Base-by-base conservation (phyloP, 2,888 invertebrate genomes). In the Lacanobia oleracea region DNA sequence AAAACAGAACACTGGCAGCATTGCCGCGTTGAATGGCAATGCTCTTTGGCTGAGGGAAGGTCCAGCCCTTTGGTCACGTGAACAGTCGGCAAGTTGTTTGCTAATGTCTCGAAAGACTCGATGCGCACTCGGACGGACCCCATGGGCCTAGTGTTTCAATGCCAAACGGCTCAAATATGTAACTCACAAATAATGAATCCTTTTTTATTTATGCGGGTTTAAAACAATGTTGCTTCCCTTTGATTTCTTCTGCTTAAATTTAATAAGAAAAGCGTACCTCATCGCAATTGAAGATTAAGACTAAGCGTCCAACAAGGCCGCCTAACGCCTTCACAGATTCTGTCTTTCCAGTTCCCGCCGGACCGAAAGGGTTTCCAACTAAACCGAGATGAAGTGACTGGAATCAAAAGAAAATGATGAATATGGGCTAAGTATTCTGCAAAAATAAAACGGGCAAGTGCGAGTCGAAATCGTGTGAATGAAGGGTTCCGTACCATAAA, bases 291-390 rank as follows among this genome's bases (percentile, higher is more conserved):
- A 99, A 99, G 10, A 99, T 98, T 62, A 99, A 94, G n/a, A 99
- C 99, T 88, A 99, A 97, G 67, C 99, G 97, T 0, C 99, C 99
- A 83, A 99, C 96, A 84, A 99, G 96, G 7, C 97, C 97, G 0
- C 99, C 99, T 9, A 99, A 95, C 1, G 99, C 99, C 96, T 99
- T 99, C 0, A 99, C 99, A 33, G 99, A 99, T 93, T 99, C 99
- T 0, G 99, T 99, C 96, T 99, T 99, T 0, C 99, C 99, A 0
- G 99, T 99, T 69, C 99, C 99, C 27, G 99, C 99, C 1, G 99
- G 99, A 0, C 99, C 99, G 88, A 99, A 99, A 0, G 99, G 99
- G 95, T 99, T 99, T 12, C 99, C 99, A 72, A 99, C 99, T 84
- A 99, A 96, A 0, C 99, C 99, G 94, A 99, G 97, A 89, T 98